These are phyloP conservation scores for Cetonia aurata DNA, from an alignment of 2,888 invertebrate genomes.

Conservation along the genomic window DNA sequence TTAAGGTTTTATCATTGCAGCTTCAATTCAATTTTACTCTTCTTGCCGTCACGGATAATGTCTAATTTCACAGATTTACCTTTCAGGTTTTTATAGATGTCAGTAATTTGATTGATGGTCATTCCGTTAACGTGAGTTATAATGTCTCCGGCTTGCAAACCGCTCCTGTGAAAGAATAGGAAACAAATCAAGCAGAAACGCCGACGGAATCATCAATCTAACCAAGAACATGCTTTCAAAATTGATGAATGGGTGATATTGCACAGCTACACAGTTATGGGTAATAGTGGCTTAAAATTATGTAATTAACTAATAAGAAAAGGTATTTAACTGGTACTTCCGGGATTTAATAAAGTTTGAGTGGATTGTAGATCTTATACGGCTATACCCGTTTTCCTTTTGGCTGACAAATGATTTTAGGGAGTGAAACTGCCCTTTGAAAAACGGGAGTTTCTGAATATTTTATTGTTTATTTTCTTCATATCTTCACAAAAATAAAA, in stretches of 20 bases:
- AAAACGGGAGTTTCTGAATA: too few relatives aligned
- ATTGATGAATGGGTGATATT: slow-evolving; percentile 2
- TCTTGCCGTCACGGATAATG: slow-evolving; percentile 40
- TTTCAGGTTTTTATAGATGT: slow-evolving; percentile 51
- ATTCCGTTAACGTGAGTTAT: slow-evolving; percentile 80
- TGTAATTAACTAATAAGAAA: too few relatives aligned
- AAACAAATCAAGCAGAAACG: slow-evolving; percentile 41
- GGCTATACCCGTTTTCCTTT: too few relatives aligned
- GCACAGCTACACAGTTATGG: too few relatives aligned
- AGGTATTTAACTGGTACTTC: too few relatives aligned
- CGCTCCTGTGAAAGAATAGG: slow-evolving; percentile 71
- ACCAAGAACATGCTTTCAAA: slow-evolving; percentile 29
- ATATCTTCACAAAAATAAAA: too few relatives aligned
- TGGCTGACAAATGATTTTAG: too few relatives aligned
- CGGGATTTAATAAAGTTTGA: too few relatives aligned
- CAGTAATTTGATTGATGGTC: slow-evolving; percentile 71
- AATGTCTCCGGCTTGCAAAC: slow-evolving; percentile 85
- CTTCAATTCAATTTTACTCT: slow-evolving; percentile 32
- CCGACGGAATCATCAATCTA: slow-evolving; percentile 14
- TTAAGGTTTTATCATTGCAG: slow-evolving; percentile 3
- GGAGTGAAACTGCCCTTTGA: too few relatives aligned
- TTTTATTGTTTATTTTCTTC: too few relatives aligned
- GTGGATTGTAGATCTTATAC: too few relatives aligned
- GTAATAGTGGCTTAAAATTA: too few relatives aligned
- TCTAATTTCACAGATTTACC: slow-evolving; percentile 34